A percentile compares a stretch with the other conserved stretches of the same genome.
phyloP scores from a whole-genome alignment of 1,140 invertebrate genomes.

The Monomorium pharaonis region DNA sequence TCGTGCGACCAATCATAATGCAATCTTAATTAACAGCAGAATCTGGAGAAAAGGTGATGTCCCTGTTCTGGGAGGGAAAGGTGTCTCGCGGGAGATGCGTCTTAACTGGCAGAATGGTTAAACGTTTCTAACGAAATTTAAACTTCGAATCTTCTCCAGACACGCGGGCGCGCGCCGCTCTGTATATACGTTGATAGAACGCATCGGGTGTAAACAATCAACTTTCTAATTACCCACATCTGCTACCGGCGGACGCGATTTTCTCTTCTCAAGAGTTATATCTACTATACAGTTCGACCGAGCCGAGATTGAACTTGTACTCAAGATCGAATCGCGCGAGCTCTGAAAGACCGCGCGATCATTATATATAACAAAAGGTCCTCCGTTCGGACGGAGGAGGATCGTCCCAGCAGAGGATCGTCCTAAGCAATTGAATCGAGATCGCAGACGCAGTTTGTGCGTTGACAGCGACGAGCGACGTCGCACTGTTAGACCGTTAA shows the following conservation, averaged over 20 bases:
- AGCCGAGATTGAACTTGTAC: background rate
- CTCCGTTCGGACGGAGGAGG: background rate
- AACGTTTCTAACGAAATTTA: conserved; percentile 54
- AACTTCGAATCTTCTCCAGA: conserved; percentile 13
- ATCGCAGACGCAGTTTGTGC: conserved; percentile 63
- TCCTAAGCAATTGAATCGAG: background rate
- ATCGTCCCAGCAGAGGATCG: background rate
- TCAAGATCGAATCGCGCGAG: background rate
- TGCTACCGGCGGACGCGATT: conserved; percentile 25
- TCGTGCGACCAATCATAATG: conserved; percentile 16
- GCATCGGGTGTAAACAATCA: conserved; percentile 45
- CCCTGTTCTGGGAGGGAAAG: background rate
- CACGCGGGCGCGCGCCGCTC: background rate
- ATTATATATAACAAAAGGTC: background rate
- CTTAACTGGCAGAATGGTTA: conserved; percentile 28
- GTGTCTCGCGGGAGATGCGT: conserved; percentile 8
- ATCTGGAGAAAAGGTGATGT: background rate
- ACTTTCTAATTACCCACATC: conserved; percentile 55
- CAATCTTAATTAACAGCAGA: conserved; percentile 41
- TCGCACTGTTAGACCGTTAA: conserved; percentile 73
- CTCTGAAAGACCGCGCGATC: background rate
- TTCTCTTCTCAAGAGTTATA: background rate
- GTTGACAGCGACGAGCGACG: conserved; percentile 74
- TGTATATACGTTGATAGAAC: background rate
- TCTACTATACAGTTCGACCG: background rate